Evolutionary conservation across 1,140 invertebrate species (phyloP).

Genomic region (Drosophila rhopaloa): DNA sequence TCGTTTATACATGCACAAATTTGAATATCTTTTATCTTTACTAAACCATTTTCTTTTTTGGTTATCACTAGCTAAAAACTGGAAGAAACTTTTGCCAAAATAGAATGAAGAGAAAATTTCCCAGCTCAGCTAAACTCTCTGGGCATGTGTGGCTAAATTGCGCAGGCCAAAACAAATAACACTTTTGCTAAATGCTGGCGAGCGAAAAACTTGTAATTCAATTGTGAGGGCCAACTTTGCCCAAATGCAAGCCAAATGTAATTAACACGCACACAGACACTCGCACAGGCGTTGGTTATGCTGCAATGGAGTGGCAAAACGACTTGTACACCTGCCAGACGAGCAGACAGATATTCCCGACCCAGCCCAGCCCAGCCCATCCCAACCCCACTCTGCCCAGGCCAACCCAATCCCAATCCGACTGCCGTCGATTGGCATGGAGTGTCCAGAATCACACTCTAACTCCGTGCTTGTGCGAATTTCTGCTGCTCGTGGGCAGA

Average conservation of each 20-base stretch:
- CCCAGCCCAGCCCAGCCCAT: conserved; percentile 6
- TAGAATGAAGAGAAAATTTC: conserved; percentile 36
- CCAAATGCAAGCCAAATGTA: conserved; percentile 76
- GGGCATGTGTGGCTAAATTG: conserved; percentile 62
- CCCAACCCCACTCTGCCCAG: conserved; percentile 15
- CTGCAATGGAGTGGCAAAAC: conserved; percentile 51
- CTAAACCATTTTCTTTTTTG: conserved; percentile 12
- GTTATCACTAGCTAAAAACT: conserved; percentile 49
- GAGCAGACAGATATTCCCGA: conserved; percentile 9
- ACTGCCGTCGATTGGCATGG: conserved; percentile 57
- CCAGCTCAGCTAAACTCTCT: conserved; percentile 3
- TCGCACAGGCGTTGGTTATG: neutral
- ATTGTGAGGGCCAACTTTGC: conserved; percentile 65
- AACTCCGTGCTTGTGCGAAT: conserved; percentile 38
- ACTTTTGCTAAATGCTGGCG: conserved; percentile 69
- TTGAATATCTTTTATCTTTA: neutral
- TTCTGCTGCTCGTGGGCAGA: conserved; percentile 7
- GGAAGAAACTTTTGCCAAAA: conserved; percentile 53
- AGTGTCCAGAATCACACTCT: conserved; percentile 32
- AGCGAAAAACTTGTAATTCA: conserved; percentile 78
- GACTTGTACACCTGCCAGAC: conserved; percentile 59
- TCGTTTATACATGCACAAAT: too few species aligned
- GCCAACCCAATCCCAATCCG: conserved; percentile 16
- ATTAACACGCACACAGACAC: conserved; percentile 69
- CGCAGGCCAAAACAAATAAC: conserved; percentile 41